Percentiles rank a stretch among this genome's conserved stretches.
These are phyloP conservation scores for Plebejus anna DNA, from an alignment of 2,888 invertebrate species.

Conservation along the genomic window DNA sequence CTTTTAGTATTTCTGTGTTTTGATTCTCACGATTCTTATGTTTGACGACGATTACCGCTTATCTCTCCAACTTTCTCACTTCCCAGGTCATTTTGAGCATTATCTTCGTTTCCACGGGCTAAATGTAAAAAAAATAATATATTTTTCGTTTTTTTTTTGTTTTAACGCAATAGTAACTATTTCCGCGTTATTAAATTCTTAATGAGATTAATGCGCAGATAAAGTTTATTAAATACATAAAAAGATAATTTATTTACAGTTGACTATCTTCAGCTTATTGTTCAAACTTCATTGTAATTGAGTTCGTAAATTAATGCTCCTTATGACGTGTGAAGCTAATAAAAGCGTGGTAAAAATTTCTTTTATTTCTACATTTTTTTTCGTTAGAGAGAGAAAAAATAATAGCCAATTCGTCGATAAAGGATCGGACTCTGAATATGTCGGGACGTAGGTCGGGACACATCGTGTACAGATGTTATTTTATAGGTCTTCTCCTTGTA, in stretches of 20 bases:
- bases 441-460: too few relatives aligned
- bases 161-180: background rate
- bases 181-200: constrained; percentile 13
- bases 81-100: constrained; percentile 13
- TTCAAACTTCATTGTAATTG: background rate
- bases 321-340: too few relatives aligned
- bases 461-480: too few relatives aligned
- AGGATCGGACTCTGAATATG: too few relatives aligned
- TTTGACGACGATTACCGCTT: constrained; percentile 8
- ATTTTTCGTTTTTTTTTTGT: background rate
- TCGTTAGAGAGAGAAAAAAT: too few relatives aligned
- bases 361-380: too few relatives aligned
- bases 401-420: too few relatives aligned
- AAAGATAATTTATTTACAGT: constrained; percentile 1
- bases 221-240: constrained; percentile 4
- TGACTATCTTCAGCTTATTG: background rate
- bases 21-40: constrained; percentile 4
- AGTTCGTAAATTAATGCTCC: background rate
- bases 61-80: constrained; percentile 4
- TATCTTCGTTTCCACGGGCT: background rate
- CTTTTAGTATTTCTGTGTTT: background rate
- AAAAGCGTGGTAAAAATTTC: too few relatives aligned
- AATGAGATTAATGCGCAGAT: background rate
- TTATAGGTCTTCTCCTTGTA: too few relatives aligned
- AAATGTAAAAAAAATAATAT: background rate